phyloP scores from a whole-genome alignment of 2,113 vertebrate genomes.

The Ammospiza caudacuta region DNA sequence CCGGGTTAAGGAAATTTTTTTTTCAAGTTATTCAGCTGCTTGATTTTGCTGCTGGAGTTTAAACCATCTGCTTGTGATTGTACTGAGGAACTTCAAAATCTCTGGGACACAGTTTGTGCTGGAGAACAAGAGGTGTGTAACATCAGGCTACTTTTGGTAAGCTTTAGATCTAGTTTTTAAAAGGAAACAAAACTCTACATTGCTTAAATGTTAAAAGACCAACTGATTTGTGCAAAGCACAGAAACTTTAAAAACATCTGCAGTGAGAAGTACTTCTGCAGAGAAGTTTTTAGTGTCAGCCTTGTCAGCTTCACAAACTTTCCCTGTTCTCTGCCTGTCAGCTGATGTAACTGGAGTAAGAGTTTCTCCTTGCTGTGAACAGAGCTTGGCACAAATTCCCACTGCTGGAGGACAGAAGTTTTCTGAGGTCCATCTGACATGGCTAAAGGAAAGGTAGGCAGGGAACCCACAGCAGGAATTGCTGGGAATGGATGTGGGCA shows the following conservation, averaged over 20 bases:
- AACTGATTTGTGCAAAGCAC: background rate
- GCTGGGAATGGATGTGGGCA: background rate
- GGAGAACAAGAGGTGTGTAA: background rate
- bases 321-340: background rate
- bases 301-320: background rate
- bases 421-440: background rate
- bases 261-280: background rate
- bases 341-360: background rate
- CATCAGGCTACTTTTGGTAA: background rate
- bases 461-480: background rate
- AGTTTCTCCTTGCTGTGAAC: background rate
- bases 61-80: background rate
- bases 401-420: background rate
- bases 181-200: background rate
- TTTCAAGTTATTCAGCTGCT: background rate
- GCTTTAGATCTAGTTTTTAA: background rate
- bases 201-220: background rate
- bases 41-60: background rate
- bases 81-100: background rate
- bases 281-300: background rate
- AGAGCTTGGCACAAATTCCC: background rate
- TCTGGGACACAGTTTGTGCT: background rate
- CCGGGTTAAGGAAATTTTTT: background rate
- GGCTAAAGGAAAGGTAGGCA: background rate
- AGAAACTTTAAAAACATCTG: background rate